These are phyloP conservation scores for Chiloscyllium plagiosum DNA, from an alignment of 2,113 vertebrate genomes.

Conservation along the genomic window DNA sequence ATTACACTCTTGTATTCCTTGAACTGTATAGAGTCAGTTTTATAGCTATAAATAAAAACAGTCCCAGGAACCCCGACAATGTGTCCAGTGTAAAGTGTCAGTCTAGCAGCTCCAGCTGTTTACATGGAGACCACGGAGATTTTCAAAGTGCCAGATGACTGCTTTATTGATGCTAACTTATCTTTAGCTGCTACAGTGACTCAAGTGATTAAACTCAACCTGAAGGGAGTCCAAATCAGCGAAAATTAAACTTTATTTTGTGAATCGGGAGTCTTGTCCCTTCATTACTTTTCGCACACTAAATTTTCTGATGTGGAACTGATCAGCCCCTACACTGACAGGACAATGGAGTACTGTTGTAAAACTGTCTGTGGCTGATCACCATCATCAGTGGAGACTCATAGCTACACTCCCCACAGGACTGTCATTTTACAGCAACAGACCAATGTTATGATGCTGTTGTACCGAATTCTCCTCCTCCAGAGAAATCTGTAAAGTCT, in stretches of 20 bases:
- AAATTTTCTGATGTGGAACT: not conserved
- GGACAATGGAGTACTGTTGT: not conserved
- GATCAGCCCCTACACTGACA: not conserved
- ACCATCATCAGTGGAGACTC: not conserved
- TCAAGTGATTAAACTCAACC: not conserved
- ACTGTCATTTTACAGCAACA: not conserved
- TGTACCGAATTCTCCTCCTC: not conserved
- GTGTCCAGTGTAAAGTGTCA: not conserved
- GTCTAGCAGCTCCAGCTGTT: not conserved
- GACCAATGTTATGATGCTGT: too few species aligned
- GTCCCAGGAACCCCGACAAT: not conserved
- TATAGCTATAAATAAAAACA: not conserved
- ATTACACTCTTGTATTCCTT: not conserved
- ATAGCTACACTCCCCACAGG: not conserved
- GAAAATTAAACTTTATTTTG: not conserved
- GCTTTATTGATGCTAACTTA: not conserved
- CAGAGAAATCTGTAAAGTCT: not conserved
- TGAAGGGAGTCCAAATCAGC: not conserved
- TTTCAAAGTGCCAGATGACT: conserved; percentile 18
- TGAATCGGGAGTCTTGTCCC: not conserved
- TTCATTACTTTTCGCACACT: not conserved
- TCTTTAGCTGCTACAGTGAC: not conserved
- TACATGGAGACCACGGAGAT: not conserved
- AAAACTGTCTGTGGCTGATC: not conserved
- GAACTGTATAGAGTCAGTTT: not conserved